phyloP scores from a whole-genome alignment of 2,797 vertebrate genomes.

The Protosalanx chinensis region DNA sequence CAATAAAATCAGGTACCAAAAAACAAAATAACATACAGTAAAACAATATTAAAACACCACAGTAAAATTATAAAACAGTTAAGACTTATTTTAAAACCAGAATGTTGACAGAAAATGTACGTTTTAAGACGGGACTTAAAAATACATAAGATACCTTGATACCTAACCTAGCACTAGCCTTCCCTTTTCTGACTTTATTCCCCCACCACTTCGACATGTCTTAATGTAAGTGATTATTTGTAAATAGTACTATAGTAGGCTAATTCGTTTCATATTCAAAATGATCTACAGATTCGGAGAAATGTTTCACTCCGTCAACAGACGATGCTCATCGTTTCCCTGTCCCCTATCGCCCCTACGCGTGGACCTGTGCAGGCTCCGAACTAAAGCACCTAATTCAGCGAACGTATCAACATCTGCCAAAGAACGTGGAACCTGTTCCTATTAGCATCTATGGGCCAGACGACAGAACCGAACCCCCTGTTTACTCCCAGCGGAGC shows the following conservation, averaged over 20 bases:
- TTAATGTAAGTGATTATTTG: too few relatives aligned
- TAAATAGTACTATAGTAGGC: too few relatives aligned
- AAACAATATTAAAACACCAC: too few relatives aligned
- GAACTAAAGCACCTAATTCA: conserved; percentile 75
- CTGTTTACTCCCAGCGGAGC: not conserved
- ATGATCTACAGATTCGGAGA: conserved; percentile 68
- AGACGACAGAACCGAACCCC: not conserved
- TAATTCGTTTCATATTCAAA: not conserved
- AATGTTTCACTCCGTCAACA: conserved; percentile 69
- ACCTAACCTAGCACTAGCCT: not conserved
- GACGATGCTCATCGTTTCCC: conserved; percentile 70
- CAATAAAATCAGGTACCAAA: too few relatives aligned
- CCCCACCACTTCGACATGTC: too few relatives aligned
- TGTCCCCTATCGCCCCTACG: conserved; percentile 68
- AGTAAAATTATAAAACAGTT: too few relatives aligned
- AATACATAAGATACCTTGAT: too few relatives aligned
- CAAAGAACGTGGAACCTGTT: not conserved
- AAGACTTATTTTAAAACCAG: too few relatives aligned
- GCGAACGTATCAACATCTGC: conserved; percentile 32
- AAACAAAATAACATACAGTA: too few relatives aligned
- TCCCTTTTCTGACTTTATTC: not conserved
- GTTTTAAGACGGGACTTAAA: too few relatives aligned
- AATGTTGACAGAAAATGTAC: too few relatives aligned
- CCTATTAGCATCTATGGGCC: conserved; percentile 1
- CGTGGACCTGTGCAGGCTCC: conserved; percentile 69